These are phyloP conservation scores for Cerceris ruficornis DNA, from an alignment of 2,888 invertebrate genomes.

Conservation along the genomic window DNA sequence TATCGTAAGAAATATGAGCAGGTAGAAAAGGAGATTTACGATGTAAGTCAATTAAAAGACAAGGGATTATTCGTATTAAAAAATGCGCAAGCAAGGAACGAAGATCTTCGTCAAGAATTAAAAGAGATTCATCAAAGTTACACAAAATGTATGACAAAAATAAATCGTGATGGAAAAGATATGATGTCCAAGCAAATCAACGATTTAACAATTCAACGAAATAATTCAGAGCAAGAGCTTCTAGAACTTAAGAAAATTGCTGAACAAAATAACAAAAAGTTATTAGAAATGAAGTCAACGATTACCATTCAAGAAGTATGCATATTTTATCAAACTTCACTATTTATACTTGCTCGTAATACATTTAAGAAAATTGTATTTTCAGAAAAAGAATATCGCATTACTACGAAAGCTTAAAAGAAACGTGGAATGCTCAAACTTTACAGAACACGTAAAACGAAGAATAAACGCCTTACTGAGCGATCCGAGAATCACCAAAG, in stretches of 20 bases:
- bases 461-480: slow-evolving; percentile 29
- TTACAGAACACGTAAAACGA: slow-evolving; percentile 30
- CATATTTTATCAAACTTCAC: neutral
- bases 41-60: slow-evolving; percentile 36
- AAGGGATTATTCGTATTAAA: slow-evolving; percentile 54
- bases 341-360: neutral
- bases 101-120: slow-evolving; percentile 38
- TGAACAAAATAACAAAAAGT: slow-evolving; percentile 35
- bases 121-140: slow-evolving; percentile 46
- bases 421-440: slow-evolving; percentile 11
- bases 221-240: slow-evolving; percentile 37
- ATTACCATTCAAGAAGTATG: slow-evolving; percentile 52
- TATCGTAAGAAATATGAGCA: slow-evolving; percentile 28
- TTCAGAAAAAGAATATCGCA: slow-evolving; percentile 59
- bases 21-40: slow-evolving; percentile 40
- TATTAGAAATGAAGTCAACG: slow-evolving; percentile 27
- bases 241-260: slow-evolving; percentile 8
- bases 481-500: slow-evolving; percentile 12
- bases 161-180: neutral
- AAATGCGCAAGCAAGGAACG: slow-evolving; percentile 29
- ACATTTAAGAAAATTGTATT: neutral
- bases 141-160: slow-evolving; percentile 15
- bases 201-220: slow-evolving; percentile 20
- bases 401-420: slow-evolving; percentile 39
- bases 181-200: slow-evolving; percentile 15